A percentile compares a stretch with the other conserved stretches of the same genome.
Evolutionary conservation across 1,140 invertebrate species (phyloP).

Genomic region (Charaxes varanes): DNA sequence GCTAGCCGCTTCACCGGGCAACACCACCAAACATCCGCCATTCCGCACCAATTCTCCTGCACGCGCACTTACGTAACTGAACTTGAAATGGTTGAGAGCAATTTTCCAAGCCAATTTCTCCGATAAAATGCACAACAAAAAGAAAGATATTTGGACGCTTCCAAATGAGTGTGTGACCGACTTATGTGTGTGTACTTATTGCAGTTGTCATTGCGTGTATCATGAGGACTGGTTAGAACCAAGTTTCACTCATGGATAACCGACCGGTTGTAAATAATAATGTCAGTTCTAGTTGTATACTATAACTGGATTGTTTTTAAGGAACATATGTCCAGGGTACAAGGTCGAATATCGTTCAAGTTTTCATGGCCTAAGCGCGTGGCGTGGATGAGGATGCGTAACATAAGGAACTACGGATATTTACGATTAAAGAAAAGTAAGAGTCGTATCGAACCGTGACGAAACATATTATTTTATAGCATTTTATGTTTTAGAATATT

Average conservation of each 20-base stretch:
- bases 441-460: conserved; percentile 36
- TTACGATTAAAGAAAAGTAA: conserved; percentile 57
- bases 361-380: conserved; percentile 14
- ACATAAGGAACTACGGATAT: conserved; percentile 42
- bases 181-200: conserved; percentile 38
- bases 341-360: conserved; percentile 25
- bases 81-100: conserved; percentile 73
- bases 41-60: conserved; percentile 73
- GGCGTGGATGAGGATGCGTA: conserved; percentile 33
- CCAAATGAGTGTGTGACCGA: conserved; percentile 30
- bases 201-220: conserved; percentile 41
- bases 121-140: conserved; percentile 71
- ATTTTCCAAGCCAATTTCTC: conserved; percentile 74
- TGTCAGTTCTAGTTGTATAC: conserved; percentile 16
- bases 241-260: conserved; percentile 54
- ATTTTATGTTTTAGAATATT: too few species aligned
- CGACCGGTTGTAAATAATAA: conserved; percentile 37
- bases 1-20: conserved; percentile 55
- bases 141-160: conserved; percentile 44
- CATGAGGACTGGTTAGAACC: conserved; percentile 35
- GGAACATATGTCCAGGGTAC: conserved; percentile 29
- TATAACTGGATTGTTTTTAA: conserved; percentile 29
- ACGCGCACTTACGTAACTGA: conserved; percentile 74
- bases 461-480: conserved; percentile 6
- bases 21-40: conserved; percentile 72